These are phyloP conservation scores for Microtus pennsylvanicus DNA, from an alignment of 2,113 vertebrate genomes.

Conservation along the genomic window DNA sequence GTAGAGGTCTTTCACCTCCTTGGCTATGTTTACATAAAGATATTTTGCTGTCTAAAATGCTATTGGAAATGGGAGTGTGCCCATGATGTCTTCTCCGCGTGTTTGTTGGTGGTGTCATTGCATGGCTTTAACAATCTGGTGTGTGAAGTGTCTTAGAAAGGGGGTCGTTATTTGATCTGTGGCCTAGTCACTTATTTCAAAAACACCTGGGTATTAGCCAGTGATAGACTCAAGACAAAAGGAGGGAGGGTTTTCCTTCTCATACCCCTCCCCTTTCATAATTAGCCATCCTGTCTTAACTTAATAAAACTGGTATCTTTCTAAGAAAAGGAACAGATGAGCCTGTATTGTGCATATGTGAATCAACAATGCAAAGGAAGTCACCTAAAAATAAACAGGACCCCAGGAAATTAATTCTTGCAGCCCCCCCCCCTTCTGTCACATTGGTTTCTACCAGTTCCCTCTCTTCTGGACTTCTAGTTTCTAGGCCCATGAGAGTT, in stretches of 20 bases:
- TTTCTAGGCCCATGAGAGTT: background rate
- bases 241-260: background rate
- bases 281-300: background rate
- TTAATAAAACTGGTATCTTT: background rate
- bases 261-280: background rate
- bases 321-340: background rate
- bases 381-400: background rate
- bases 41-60: background rate
- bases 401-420: background rate
- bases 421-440: too few species aligned
- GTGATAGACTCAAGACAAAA: background rate
- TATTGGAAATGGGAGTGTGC: background rate
- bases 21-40: background rate
- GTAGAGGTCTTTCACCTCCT: background rate
- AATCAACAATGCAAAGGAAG: background rate
- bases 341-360: accelerated
- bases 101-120: background rate
- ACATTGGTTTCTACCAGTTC: background rate
- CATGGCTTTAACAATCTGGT: background rate
- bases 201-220: background rate
- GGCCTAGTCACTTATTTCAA: background rate
- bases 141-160: background rate
- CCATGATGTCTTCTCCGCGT: background rate
- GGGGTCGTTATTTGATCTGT: background rate
- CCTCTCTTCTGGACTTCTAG: background rate